Percentiles rank a stretch among this genome's conserved stretches.
Evolutionary conservation across 2,888 invertebrate species (phyloP).

Genomic region (Drosophila siamana): DNA sequence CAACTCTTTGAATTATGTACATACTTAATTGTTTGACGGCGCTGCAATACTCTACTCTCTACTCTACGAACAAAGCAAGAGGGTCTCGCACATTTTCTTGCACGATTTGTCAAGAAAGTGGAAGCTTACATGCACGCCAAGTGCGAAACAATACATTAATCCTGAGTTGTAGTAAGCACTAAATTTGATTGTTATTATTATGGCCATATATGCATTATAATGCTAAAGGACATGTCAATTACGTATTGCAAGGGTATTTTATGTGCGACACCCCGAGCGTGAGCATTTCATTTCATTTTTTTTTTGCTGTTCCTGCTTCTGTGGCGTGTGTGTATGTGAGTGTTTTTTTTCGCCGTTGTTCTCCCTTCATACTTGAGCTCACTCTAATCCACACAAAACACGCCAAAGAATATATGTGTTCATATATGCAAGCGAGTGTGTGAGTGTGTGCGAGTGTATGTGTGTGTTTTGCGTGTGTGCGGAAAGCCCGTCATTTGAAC

Average conservation of each 20-base stretch:
- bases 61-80: neutral
- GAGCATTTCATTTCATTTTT: slow-evolving; percentile 2
- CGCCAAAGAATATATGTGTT: slow-evolving; percentile 41
- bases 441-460: slow-evolving; percentile 3
- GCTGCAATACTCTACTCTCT: too few species aligned
- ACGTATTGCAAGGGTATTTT: slow-evolving; percentile 21
- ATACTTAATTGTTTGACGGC: slow-evolving; percentile 34
- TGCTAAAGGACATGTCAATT: slow-evolving; percentile 11
- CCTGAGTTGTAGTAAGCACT: slow-evolving; percentile 1
- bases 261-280: slow-evolving; percentile 9
- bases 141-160: neutral
- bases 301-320: neutral
- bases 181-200: slow-evolving; percentile 16
- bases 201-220: neutral
- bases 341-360: slow-evolving; percentile 12
- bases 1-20: slow-evolving; percentile 57
- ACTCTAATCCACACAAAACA: slow-evolving; percentile 67
- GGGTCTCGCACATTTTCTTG: neutral
- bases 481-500: slow-evolving; percentile 68
- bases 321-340: neutral
- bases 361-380: slow-evolving; percentile 47
- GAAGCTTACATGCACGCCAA: neutral
- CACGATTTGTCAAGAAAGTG: neutral
- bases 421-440: neutral
- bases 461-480: slow-evolving; percentile 18